Evolutionary conservation across 2,113 vertebrate species (phyloP).

Genomic region (Baryphthengus martii): DNA sequence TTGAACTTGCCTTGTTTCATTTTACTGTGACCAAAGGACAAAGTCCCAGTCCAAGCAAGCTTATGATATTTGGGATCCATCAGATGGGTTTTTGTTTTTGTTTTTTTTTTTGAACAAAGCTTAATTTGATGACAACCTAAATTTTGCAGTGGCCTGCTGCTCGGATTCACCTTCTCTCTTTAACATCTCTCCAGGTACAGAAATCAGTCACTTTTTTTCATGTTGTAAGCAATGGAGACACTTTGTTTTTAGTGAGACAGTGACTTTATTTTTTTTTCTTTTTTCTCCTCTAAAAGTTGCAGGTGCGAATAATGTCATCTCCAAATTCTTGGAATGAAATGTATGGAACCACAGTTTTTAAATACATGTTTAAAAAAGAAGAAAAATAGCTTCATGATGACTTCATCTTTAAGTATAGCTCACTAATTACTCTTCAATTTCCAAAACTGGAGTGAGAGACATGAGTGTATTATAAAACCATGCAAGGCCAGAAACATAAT

Average conservation of each 20-base stretch:
- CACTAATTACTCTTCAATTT: background rate
- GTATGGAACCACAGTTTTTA: background rate
- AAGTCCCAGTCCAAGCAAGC: background rate
- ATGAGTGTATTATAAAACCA: background rate
- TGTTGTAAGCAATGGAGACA: background rate
- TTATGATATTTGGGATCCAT: background rate
- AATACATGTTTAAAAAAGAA: background rate
- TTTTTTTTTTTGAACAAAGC: background rate
- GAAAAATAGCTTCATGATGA: background rate
- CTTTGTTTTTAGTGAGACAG: background rate
- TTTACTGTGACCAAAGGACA: background rate
- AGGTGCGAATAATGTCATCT: background rate
- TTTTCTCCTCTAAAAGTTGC: background rate
- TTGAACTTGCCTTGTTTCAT: background rate
- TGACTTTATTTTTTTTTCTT: background rate
- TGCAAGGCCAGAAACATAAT: background rate
- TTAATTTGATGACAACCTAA: background rate
- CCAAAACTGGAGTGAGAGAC: background rate
- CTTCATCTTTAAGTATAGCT: background rate
- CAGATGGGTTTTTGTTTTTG: too few relatives aligned
- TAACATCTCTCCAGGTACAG: background rate
- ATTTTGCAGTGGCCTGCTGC: background rate
- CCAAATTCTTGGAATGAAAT: background rate
- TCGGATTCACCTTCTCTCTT: background rate
- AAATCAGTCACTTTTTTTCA: background rate